Evolutionary conservation across 2,797 vertebrate species (phyloP).

Genomic region (Falco columbarius): DNA sequence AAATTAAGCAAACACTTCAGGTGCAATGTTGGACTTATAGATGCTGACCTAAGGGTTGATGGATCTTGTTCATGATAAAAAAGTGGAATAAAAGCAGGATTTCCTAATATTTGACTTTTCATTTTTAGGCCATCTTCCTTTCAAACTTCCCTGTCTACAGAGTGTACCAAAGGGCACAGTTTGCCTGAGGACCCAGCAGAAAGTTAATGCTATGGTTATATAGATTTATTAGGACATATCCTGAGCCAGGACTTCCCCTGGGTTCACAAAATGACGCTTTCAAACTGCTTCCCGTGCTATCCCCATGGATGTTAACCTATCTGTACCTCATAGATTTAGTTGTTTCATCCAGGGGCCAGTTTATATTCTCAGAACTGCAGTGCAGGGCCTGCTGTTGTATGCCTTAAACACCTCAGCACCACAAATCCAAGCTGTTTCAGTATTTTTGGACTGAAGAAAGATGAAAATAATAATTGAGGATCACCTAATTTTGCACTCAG

Average conservation of each 20-base stretch:
- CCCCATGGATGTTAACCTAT: background rate
- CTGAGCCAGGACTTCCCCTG: background rate
- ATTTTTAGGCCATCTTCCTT: background rate
- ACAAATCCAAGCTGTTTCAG: background rate
- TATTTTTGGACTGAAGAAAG: background rate
- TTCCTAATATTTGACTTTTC: background rate
- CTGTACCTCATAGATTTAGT: background rate
- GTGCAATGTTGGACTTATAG: background rate
- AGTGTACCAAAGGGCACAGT: background rate
- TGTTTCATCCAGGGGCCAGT: background rate
- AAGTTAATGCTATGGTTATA: background rate
- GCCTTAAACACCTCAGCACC: background rate
- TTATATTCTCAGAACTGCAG: background rate
- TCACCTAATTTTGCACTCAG: background rate
- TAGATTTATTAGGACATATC: background rate
- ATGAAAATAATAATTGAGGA: background rate
- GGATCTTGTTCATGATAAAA: background rate
- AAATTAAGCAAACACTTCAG: rapidly evolving
- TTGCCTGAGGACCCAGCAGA: background rate
- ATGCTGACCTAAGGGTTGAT: background rate
- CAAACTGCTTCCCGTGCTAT: background rate
- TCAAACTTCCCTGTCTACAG: background rate
- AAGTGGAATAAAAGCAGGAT: background rate
- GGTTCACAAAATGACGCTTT: background rate
- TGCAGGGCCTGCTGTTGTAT: background rate